These are phyloP conservation scores for Cancer borealis DNA, from an alignment of 2,888 invertebrate genomes.

Conservation along the genomic window DNA sequence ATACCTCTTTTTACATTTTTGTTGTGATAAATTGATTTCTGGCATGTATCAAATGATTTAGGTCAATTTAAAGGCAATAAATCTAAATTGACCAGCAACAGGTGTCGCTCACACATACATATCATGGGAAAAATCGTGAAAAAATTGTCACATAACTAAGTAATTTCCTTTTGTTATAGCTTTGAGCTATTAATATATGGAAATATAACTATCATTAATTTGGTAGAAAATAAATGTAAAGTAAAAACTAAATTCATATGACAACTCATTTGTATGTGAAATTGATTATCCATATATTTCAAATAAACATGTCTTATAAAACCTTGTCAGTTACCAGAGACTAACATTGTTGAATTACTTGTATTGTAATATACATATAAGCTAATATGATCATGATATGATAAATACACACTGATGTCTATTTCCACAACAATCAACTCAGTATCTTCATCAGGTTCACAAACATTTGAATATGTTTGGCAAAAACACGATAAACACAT, in stretches of 20 bases:
- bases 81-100: background rate
- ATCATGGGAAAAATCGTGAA: background rate
- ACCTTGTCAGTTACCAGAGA: slow-evolving; percentile 37
- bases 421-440: background rate
- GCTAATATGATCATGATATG: slow-evolving; percentile 30
- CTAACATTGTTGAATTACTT: background rate
- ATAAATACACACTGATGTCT: background rate
- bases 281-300: background rate
- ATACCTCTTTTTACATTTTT: background rate
- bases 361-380: background rate
- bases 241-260: background rate
- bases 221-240: background rate
- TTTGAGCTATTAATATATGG: background rate
- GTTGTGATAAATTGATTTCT: background rate
- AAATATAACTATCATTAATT: background rate
- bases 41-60: background rate
- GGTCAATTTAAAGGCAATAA: slow-evolving; percentile 5
- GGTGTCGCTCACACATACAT: background rate
- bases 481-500: background rate
- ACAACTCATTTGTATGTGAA: background rate
- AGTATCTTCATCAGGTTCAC: background rate
- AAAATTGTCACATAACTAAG: slow-evolving; percentile 18
- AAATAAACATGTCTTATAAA: slow-evolving; percentile 18
- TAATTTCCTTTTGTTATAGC: too few species aligned
- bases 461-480: background rate